Percentiles rank a stretch among this genome's conserved stretches.
Evolutionary conservation across 2,888 invertebrate species (phyloP).

Genomic region (Sisyra nigra): DNA sequence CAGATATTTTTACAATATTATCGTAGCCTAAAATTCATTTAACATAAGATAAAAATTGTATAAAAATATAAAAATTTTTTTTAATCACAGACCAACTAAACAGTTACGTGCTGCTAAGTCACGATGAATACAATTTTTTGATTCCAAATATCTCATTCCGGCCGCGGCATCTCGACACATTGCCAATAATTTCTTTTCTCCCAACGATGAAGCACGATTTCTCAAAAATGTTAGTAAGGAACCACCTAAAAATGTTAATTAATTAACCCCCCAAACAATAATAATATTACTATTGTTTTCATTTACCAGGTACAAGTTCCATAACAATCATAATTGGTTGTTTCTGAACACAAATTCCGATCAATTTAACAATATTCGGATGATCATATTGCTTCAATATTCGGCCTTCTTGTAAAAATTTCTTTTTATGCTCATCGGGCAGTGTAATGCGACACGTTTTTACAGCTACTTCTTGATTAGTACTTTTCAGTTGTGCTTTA

Average conservation of each 20-base stretch:
- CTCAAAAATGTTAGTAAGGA: slow-evolving; percentile 79
- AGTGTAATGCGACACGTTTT: slow-evolving; percentile 90
- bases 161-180: slow-evolving; percentile 92
- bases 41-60: background rate
- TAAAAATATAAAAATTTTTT: slow-evolving; percentile 4
- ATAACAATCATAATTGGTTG: slow-evolving; percentile 99
- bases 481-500: slow-evolving; percentile 70
- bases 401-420: slow-evolving; percentile 88
- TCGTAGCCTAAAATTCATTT: slow-evolving; percentile 41
- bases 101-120: slow-evolving; percentile 93
- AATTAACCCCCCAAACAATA: too few species aligned
- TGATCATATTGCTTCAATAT: slow-evolving; percentile 95
- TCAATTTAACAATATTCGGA: slow-evolving; percentile 88
- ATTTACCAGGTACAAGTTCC: slow-evolving; percentile 81
- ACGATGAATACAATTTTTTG: slow-evolving; percentile 89
- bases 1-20: slow-evolving; percentile 87
- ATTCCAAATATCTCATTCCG: slow-evolving; percentile 91
- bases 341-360: slow-evolving; percentile 94
- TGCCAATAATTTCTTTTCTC: slow-evolving; percentile 50
- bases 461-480: slow-evolving; percentile 80
- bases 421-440: slow-evolving; percentile 85
- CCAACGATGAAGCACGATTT: slow-evolving; percentile 51
- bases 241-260: slow-evolving; percentile 67
- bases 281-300: background rate
- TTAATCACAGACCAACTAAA: slow-evolving; percentile 45